A percentile compares a stretch with the other conserved stretches of the same genome.
phyloP scores from a whole-genome alignment of 1,140 invertebrate genomes.

The Drosophila nigrodunni region DNA sequence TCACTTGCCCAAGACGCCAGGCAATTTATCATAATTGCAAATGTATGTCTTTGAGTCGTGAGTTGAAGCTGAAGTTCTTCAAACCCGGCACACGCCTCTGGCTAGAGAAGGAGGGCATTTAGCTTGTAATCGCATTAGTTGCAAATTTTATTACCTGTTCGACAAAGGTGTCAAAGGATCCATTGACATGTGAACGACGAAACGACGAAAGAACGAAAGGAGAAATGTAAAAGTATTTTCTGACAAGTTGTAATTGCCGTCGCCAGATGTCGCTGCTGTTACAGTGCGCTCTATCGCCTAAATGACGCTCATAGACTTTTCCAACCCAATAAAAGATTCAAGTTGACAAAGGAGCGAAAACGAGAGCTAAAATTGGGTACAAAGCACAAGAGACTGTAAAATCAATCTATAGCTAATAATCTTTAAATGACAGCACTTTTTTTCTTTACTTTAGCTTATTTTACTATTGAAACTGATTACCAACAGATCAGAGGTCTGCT shows the following conservation, averaged over 20 bases:
- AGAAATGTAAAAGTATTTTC: constrained; percentile 27
- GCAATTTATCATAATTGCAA: constrained; percentile 77
- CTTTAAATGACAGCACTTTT: constrained; percentile 9
- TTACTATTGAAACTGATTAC: too few species aligned
- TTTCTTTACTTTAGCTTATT: background rate
- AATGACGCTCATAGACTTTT: constrained; percentile 44
- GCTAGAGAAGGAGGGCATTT: background rate
- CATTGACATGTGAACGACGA: constrained; percentile 31
- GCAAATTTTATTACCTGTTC: constrained; percentile 73
- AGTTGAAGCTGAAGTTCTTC: background rate
- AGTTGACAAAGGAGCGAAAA: background rate
- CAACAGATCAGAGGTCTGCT: too few species aligned
- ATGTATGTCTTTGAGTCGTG: constrained; percentile 55
- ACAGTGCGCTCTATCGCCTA: constrained; percentile 4
- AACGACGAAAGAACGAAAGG: background rate
- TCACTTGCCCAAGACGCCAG: background rate
- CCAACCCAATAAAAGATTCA: background rate
- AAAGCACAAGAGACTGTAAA: background rate
- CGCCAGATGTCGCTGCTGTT: constrained; percentile 37
- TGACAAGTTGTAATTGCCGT: constrained; percentile 67
- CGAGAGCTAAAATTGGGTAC: background rate
- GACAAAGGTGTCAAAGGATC: constrained; percentile 20
- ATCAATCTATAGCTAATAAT: background rate
- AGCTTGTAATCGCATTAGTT: constrained; percentile 77
- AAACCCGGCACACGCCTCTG: too few species aligned